Percentiles rank a stretch among this genome's conserved stretches.
phyloP scores from a whole-genome alignment of 1,140 invertebrate genomes.

The Portunus trituberculatus region DNA sequence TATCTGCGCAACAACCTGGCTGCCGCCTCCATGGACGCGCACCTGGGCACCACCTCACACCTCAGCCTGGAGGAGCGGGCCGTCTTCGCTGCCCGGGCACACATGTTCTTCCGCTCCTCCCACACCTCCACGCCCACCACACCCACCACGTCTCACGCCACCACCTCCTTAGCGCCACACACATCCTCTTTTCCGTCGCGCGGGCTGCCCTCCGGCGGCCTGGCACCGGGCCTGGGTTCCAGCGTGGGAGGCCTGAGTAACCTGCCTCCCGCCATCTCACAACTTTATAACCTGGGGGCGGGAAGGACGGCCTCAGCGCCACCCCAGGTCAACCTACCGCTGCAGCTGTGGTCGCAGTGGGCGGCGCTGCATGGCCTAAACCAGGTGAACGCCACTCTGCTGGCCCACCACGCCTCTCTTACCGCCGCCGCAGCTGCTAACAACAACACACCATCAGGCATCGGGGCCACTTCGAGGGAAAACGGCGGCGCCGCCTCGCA shows the following conservation, averaged over 20 bases:
- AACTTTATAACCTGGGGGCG: constrained; percentile 59
- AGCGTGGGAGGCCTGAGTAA: constrained; percentile 51
- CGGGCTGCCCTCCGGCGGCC: constrained; percentile 44
- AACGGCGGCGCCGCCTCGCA: constrained; percentile 35
- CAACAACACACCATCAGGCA: constrained; percentile 62
- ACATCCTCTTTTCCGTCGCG: constrained; percentile 56
- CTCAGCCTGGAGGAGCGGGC: constrained; percentile 66
- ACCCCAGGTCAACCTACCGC: constrained; percentile 63
- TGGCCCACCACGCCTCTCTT: constrained; percentile 68
- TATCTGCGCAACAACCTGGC: constrained; percentile 68
- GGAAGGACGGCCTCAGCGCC: constrained; percentile 35
- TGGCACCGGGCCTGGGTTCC: constrained; percentile 49
- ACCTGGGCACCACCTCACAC: constrained; percentile 62
- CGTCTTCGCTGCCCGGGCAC: constrained; percentile 68
- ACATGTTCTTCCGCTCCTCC: constrained; percentile 70
- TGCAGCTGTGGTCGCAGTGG: constrained; percentile 72
- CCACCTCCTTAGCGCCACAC: constrained; percentile 61
- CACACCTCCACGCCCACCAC: constrained; percentile 71
- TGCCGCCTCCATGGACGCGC: constrained; percentile 61
- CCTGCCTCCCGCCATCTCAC: constrained; percentile 63
- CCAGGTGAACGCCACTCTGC: constrained; percentile 64
- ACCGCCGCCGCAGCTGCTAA: constrained; percentile 63
- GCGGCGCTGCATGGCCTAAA: constrained; percentile 68
- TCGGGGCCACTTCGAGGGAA: constrained; percentile 24
- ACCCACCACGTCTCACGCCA: constrained; percentile 66